These are phyloP conservation scores for Eolophus roseicapilla DNA, from an alignment of 2,113 vertebrate genomes.

Conservation along the genomic window DNA sequence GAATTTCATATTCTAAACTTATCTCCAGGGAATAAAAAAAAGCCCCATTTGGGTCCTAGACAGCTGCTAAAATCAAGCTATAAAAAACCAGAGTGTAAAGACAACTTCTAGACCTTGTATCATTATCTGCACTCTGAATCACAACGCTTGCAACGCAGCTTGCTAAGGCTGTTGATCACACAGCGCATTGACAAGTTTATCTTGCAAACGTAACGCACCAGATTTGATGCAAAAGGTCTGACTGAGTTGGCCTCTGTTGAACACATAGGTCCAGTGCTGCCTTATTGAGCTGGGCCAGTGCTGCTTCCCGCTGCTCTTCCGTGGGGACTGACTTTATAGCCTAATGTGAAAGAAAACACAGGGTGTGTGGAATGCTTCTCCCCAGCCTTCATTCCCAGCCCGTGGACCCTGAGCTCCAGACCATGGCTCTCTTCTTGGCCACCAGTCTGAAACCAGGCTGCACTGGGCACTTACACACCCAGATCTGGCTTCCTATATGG, in stretches of 20 bases:
- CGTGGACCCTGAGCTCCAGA: background rate
- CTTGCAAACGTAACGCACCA: conserved; percentile 72
- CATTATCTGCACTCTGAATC: conserved; percentile 7
- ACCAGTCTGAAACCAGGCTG: background rate
- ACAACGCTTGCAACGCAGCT: background rate
- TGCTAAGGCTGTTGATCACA: background rate
- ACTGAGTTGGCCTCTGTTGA: conserved; percentile 32
- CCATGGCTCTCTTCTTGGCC: background rate
- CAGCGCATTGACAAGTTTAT: background rate
- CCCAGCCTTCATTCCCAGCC: background rate
- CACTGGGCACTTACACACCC: background rate
- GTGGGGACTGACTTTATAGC: conserved; percentile 67
- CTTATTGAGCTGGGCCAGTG: conserved; percentile 76
- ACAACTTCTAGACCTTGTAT: background rate
- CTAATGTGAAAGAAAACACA: conserved; percentile 65
- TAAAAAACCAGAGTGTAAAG: background rate
- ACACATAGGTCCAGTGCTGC: conserved; percentile 74
- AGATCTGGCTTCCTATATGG: background rate
- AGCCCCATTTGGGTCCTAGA: background rate
- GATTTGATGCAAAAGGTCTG: conserved; percentile 59
- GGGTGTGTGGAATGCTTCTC: background rate
- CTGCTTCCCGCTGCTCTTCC: conserved; percentile 68
- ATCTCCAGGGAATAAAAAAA: background rate
- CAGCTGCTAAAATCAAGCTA: conserved; percentile 16
- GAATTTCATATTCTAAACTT: conserved; percentile 1